phyloP scores from a whole-genome alignment of 2,888 invertebrate genomes.

The Pristionchus mayeri region DNA sequence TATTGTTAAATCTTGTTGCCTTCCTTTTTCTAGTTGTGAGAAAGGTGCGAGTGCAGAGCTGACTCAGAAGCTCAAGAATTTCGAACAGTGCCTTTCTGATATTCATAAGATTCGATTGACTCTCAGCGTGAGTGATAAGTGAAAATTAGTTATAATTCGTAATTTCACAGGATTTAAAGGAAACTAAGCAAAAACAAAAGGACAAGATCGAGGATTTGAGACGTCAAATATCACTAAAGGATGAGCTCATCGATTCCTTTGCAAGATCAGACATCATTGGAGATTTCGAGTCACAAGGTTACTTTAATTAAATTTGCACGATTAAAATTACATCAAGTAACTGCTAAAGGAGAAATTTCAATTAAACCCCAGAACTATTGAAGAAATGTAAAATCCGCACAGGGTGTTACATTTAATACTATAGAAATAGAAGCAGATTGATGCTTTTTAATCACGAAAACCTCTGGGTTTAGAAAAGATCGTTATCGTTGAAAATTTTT shows the following conservation, averaged over 20 bases:
- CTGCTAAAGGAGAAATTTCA: not conserved
- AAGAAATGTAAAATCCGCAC: too few relatives aligned
- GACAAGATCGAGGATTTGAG: slow-evolving; percentile 49
- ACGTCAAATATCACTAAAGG: slow-evolving; percentile 60
- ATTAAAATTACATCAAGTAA: not conserved
- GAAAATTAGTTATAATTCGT: not conserved
- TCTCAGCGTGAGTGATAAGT: slow-evolving; percentile 6
- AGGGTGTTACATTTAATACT: too few relatives aligned
- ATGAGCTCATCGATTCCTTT: slow-evolving; percentile 66
- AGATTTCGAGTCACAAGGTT: slow-evolving; percentile 23
- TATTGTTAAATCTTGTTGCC: too few relatives aligned
- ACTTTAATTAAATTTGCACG: not conserved
- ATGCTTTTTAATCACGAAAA: too few relatives aligned
- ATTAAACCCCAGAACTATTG: too few relatives aligned
- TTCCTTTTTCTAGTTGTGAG: slow-evolving; percentile 16
- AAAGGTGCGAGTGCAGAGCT: slow-evolving; percentile 34
- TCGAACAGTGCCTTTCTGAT: slow-evolving; percentile 36
- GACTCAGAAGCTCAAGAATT: slow-evolving; percentile 16
- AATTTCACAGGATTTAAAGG: slow-evolving; percentile 17
- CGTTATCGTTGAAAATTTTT: too few relatives aligned
- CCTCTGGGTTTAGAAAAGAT: too few relatives aligned
- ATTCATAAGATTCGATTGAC: not conserved
- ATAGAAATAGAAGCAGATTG: too few relatives aligned
- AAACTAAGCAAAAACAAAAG: slow-evolving; percentile 41
- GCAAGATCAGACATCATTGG: slow-evolving; percentile 54